Base-by-base conservation (phyloP, 1,140 invertebrate species). In the Halesus radiatus region DNA sequence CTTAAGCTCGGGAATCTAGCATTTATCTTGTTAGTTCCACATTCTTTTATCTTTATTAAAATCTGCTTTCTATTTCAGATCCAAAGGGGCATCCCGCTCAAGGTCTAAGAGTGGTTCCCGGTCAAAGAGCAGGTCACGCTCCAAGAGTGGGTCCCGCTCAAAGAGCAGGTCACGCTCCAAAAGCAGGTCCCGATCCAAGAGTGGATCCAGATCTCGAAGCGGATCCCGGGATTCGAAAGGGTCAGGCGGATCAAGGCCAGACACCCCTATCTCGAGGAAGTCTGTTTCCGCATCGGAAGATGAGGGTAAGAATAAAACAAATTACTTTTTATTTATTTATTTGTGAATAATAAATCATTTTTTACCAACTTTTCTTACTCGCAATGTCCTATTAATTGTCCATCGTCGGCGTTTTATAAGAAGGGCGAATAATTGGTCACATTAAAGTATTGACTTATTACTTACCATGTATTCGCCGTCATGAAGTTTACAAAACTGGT, bases 241-340 rank as follows among this genome's bases (percentile, higher is more conserved):
- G 23, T 85, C 83, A 3, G 84, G 86, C 13, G 83, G 86, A 64
- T 89, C 88, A 0, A 86, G 89, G 74, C 89, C 90, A 0, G 90
- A 87, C 29, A 90, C 89, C n/a, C 89, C 90, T 0, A 87, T 88
- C 13, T 89, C 88, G 7, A 86, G 89, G 62, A 91, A 91, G 76
- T 90, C 90, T 22, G 88, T 90, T 16, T 90, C 89, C 0, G 90
- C 89, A 22, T 90, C 90, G 84, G 90, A 90, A 83, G 89, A 90
- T 76, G 88, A 89, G 84, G 85, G 80, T 84, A 70, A 50, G 18
- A 37, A 37, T 37, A 37, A 37, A 29, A 56, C 5, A 29, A 29
- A 29, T 29, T 29, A 2, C 2, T 3, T 2, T 29, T 37, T 37
- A 4, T 37, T 37, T 37, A 1, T 8, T 37, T 37, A 4, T 37